Evolutionary conservation across 2,797 vertebrate genomes (phyloP), one percentile per base, ranked within the genome.

Genomic region (Pyrocephalus nanus): DNA sequence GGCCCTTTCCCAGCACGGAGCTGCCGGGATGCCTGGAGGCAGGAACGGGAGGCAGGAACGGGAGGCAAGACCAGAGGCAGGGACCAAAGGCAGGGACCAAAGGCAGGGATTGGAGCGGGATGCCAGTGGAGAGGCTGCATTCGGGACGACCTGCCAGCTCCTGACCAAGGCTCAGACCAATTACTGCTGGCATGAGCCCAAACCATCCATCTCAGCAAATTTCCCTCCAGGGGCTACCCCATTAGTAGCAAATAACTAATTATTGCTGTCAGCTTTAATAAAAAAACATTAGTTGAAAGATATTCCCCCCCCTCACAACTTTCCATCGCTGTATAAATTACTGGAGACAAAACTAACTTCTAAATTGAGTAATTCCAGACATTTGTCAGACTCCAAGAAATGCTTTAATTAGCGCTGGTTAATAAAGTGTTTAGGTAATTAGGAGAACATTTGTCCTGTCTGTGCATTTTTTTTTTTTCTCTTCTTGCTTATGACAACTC

Each of bases 351-450:
- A 97, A 96, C 95, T 93, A 96, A 97, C 97, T 97, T 97, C 97
- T 92, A 96, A 95, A 97, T 80, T 96, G 97, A 97, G 94, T 97
- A 97, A 97, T 97, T 97, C 96, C 95, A 96, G 97, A 95, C 95
- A 96, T 97, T 98, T 97, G 96, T 98, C 97, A 97, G 97, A 97
- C 96, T 97, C 96, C 93, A 93, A 96, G 97, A 97, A 96, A 96
- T 64, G 95, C 96, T 96, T 98, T 98, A 98, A 98, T 98, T 98
- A 98, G 97, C 12, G 1, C 45, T 85, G 92, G 95, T 96, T 98
- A 98, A 97, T 97, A 97, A 97, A 97, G 96, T 95, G 97, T 95
- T 97, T 91, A 47, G 96, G 93, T 98, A 98, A 98, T 98, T 97
- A 97, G 97, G 93, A 84, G 93, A 95, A 96, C 95, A 94, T 96